A percentile compares a stretch with the other conserved stretches of the same genome.
Evolutionary conservation across 2,888 invertebrate species (phyloP).

Genomic region (Pemphredon lugubris): DNA sequence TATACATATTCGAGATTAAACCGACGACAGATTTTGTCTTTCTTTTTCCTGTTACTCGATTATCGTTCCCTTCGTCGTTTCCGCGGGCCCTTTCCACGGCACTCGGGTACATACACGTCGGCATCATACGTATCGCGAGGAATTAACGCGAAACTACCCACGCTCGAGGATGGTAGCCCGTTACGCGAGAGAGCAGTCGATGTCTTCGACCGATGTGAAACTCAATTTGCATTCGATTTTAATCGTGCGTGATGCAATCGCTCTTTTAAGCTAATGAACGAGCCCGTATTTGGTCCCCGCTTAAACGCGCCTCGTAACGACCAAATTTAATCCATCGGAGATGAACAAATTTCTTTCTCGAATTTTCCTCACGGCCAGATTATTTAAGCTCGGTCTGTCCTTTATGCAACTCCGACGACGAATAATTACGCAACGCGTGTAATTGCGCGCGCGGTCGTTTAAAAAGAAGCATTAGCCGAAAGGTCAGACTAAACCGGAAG

Average conservation of each 20-base stretch:
- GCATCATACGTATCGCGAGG: constrained; percentile 1
- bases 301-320: background rate
- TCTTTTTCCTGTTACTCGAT: no score
- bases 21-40: no score
- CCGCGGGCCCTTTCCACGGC: no score
- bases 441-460: background rate
- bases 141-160: constrained; percentile 12
- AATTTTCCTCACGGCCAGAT: no score
- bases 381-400: background rate
- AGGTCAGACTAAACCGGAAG: no score
- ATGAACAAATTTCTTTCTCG: background rate
- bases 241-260: constrained; percentile 51
- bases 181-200: constrained; percentile 1
- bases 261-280: constrained; percentile 44
- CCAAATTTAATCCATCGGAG: background rate
- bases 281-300: constrained; percentile 10
- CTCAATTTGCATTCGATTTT: constrained; percentile 54
- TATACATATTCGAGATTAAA: no score
- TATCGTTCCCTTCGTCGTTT: no score
- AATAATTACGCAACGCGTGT: background rate
- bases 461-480: no score
- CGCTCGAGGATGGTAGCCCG: background rate
- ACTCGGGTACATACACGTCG: background rate
- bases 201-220: constrained; percentile 25
- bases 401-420: background rate